Evolutionary conservation across 2,113 vertebrate species (phyloP).

Genomic region (Oryzias curvinotus): DNA sequence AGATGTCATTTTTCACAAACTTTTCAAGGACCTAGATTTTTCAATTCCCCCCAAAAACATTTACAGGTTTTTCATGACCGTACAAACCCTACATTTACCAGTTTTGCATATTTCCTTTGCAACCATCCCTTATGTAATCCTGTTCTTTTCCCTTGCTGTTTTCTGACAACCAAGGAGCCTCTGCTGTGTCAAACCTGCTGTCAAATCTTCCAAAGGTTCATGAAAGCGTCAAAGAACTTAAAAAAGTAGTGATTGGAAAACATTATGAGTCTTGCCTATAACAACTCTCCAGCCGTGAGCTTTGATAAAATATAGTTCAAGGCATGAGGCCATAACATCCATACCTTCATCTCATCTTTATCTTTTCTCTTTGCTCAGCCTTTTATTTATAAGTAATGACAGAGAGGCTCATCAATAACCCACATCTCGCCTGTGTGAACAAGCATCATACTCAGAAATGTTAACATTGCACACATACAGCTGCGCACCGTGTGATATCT

Average conservation of each 20-base stretch:
- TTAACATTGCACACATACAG: constrained; percentile 68
- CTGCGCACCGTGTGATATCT: constrained; percentile 41
- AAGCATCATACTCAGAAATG: constrained; percentile 70
- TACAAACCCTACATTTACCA: too few species aligned
- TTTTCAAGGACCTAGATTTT: too few species aligned
- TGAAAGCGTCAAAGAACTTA: constrained; percentile 17
- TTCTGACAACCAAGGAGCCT: too few species aligned
- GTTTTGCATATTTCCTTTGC: background rate
- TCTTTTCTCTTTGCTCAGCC: constrained; percentile 53
- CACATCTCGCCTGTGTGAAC: constrained; percentile 55
- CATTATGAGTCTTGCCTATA: constrained; percentile 34
- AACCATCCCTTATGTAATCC: too few species aligned
- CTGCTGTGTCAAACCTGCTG: constrained; percentile 13
- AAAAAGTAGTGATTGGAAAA: constrained; percentile 32
- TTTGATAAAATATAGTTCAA: constrained; percentile 78
- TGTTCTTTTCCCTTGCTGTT: too few species aligned
- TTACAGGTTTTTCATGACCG: too few species aligned
- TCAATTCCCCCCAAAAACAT: too few species aligned
- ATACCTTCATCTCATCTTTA: constrained; percentile 61
- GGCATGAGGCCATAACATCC: constrained; percentile 57
- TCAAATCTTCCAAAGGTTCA: constrained; percentile 26
- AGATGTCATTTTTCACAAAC: too few species aligned
- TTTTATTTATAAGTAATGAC: constrained; percentile 77
- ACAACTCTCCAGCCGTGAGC: constrained; percentile 53
- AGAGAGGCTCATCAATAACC: constrained; percentile 75